Base-by-base conservation (phyloP, 2,888 invertebrate genomes). In the Parnassius apollo region DNA sequence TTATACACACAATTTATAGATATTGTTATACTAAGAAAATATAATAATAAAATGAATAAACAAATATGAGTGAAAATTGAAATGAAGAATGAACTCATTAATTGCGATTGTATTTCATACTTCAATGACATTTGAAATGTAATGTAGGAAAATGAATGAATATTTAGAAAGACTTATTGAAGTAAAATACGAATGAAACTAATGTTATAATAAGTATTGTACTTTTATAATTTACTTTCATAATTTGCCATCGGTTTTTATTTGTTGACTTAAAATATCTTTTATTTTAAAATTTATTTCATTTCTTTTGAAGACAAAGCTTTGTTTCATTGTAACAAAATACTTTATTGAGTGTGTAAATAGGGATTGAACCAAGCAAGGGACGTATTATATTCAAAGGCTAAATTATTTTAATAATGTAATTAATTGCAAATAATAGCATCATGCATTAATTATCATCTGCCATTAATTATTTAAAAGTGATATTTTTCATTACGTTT, bases 1-100 rank as follows among this genome's bases (percentile, higher is more conserved):
- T 91, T 91, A 91, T 91, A 91, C 91, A 91, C 85, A 89, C 91
- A 86, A 91, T 91, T 91, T 91, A 91, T 91, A 91, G 91, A 91
- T 91, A 91, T 91, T 91, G 91, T 88, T 91, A 91, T 91, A 91
- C 88, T 91, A 91, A 91, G 91, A 91, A 90, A 88, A 90, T 90
- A 89, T 91, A 90, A 91, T 89, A 91, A 91, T 88, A 85, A 90
- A 91, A 87, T 88, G 81, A 88, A 88, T 91, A 89, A 91, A 91
- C 88, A 89, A 90, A 90, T 86, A 86, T 85, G 87, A 86, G 83
- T 89, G 89, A 87, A 88, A 82, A 81, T 81, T 83, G 76, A 83
- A 83, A 84, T 86, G 85, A 89, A 83, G 81, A 75, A 86, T 83
- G 84, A 83, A 80, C 87, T 87, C 91, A 86, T 89, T 87, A 87